These are phyloP conservation scores for Coracias cyanogaster DNA, from an alignment of 2,797 vertebrate species.

Conservation along the genomic window DNA sequence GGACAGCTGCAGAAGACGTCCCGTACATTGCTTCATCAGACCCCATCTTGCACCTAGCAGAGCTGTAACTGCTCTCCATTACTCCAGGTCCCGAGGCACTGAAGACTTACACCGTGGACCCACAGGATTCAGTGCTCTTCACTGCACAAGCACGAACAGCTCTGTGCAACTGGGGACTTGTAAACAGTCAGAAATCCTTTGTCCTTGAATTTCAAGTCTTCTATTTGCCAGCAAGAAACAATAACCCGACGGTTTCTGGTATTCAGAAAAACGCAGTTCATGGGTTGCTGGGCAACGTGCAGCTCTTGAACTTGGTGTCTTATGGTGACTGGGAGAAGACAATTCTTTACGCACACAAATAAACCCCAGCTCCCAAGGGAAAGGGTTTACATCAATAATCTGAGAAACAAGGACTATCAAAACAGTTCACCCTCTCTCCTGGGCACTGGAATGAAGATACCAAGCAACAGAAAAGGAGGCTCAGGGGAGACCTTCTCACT, in stretches of 20 bases:
- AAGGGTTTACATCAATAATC: not conserved
- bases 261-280: not conserved
- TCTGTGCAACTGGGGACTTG: not conserved
- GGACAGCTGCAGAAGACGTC: not conserved
- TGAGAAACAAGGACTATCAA: not conserved
- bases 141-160: not conserved
- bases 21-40: not conserved
- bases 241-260: not conserved
- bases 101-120: not conserved
- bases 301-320: not conserved
- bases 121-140: not conserved
- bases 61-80: not conserved
- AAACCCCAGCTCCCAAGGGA: not conserved
- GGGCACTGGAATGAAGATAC: not conserved
- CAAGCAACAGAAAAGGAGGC: not conserved
- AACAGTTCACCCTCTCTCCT: not conserved
- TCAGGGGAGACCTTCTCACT: too few relatives aligned
- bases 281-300: not conserved
- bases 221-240: not conserved
- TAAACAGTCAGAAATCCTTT: not conserved
- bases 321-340: not conserved
- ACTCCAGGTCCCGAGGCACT: not conserved
- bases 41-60: not conserved
- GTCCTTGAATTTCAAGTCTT: not conserved
- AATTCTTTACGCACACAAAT: not conserved